Conservation (phyloP, 2,797 vertebrate genomes). For the Gobionotothen gibberifrons region DNA sequence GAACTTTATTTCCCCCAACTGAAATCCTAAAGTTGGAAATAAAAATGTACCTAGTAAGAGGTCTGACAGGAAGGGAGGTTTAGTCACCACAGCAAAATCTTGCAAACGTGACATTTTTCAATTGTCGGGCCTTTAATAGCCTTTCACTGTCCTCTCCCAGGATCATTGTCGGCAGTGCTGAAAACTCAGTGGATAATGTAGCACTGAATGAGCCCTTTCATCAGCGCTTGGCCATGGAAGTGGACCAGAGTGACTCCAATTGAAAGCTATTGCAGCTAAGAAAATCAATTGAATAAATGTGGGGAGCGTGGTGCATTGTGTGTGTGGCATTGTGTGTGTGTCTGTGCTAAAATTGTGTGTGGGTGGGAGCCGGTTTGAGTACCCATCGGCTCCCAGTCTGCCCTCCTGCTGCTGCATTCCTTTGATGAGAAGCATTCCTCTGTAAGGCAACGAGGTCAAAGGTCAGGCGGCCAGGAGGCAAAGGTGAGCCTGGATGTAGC, state of each 20-base stretch:
- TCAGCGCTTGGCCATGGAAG: slow-evolving; percentile 64
- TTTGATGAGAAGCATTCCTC: slow-evolving; percentile 54
- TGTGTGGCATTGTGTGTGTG: slow-evolving; percentile 3
- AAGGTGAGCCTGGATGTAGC: slow-evolving; percentile 16
- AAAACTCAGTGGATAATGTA: slow-evolving; percentile 68
- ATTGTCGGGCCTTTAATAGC: slow-evolving; percentile 44
- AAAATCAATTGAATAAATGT: slow-evolving; percentile 73
- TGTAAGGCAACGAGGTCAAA: slow-evolving; percentile 49
- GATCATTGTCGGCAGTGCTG: slow-evolving; percentile 63
- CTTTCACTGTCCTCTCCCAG: slow-evolving; percentile 57
- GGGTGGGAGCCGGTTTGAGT: slow-evolving; percentile 43
- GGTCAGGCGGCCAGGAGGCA: slow-evolving; percentile 45
- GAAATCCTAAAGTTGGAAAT: not conserved
- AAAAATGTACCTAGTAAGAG: not conserved
- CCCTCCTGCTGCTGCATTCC: slow-evolving; percentile 56
- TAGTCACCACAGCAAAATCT: slow-evolving; percentile 32
- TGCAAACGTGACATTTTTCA: slow-evolving; percentile 34
- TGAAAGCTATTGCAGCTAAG: slow-evolving; percentile 66
- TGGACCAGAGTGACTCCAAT: slow-evolving; percentile 71
- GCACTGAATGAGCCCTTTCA: slow-evolving; percentile 71
- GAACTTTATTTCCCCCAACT: not conserved
- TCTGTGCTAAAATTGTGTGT: slow-evolving; percentile 18
- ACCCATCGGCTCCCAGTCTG: slow-evolving; percentile 8
- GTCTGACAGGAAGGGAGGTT: not conserved
- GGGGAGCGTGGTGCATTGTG: slow-evolving; percentile 21